Conservation (phyloP, 2,797 vertebrate genomes). For the Micromesistius poutassou region DNA sequence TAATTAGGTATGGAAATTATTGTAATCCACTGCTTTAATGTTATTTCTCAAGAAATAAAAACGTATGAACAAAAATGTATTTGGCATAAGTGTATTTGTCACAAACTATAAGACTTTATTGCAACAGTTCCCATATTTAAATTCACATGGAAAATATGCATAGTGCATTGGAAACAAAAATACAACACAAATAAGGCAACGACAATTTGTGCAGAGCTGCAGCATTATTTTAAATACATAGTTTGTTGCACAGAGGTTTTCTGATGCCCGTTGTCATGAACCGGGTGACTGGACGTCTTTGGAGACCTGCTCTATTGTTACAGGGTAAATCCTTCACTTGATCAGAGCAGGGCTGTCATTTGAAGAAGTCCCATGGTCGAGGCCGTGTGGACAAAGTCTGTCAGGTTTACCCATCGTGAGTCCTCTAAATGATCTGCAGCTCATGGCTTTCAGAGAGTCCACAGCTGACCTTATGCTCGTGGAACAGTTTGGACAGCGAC, state of each 20-base stretch:
- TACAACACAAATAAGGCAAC: background rate
- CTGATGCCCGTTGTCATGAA: background rate
- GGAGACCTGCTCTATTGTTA: background rate
- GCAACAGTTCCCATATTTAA: background rate
- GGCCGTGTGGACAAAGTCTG: background rate
- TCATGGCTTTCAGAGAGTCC: constrained; percentile 71
- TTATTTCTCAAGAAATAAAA: constrained; percentile 1
- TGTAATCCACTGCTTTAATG: background rate
- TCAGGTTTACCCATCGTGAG: background rate
- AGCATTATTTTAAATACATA: background rate
- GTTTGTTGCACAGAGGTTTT: background rate
- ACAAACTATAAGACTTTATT: background rate
- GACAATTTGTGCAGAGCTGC: background rate
- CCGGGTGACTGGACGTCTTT: background rate
- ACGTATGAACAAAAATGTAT: background rate
- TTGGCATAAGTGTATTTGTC: too few relatives aligned
- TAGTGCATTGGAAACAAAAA: constrained; percentile 1
- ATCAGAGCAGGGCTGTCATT: background rate
- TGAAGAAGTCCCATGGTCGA: background rate
- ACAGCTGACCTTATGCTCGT: constrained; percentile 76
- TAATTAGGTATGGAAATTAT: background rate
- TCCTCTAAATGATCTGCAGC: constrained; percentile 68
- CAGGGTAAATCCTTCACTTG: background rate
- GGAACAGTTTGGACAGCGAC: constrained; percentile 73
- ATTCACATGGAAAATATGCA: background rate